Conservation (phyloP, 2,113 vertebrate genomes). For the Oriolus oriolus region DNA sequence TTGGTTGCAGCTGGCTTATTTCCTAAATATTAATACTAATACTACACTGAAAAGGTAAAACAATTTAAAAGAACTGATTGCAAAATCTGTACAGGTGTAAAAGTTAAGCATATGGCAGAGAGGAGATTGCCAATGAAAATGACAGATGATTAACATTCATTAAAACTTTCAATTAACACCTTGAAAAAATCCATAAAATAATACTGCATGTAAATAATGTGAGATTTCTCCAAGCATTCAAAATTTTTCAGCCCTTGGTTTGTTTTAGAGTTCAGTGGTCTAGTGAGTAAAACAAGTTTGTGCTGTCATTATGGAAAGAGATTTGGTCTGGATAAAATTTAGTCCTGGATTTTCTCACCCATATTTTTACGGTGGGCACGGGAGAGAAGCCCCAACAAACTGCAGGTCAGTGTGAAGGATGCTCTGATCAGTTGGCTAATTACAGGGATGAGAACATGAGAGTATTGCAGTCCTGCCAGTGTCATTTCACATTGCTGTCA, state of each 20-base stretch:
- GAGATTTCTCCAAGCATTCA: constrained; percentile 56
- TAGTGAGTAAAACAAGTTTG: constrained; percentile 25
- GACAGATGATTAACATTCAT: constrained; percentile 78
- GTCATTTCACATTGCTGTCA: background rate
- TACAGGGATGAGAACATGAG: background rate
- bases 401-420: background rate
- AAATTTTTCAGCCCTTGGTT: constrained; percentile 15
- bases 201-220: constrained; percentile 69
- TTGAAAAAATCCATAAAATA: constrained; percentile 67
- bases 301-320: constrained; percentile 23
- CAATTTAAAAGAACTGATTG: constrained; percentile 60
- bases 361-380: background rate
- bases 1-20: constrained; percentile 58
- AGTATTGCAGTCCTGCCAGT: background rate
- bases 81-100: constrained; percentile 73
- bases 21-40: constrained; percentile 75
- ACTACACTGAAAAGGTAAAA: constrained; percentile 61
- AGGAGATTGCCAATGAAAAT: constrained; percentile 68
- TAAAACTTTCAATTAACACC: constrained; percentile 80
- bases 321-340: constrained; percentile 10
- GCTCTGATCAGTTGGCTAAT: background rate
- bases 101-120: constrained; percentile 74
- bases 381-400: background rate
- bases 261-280: constrained; percentile 4
- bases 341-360: background rate